These are phyloP conservation scores for Hermatobates lingyangjiaoensis DNA, from an alignment of 1,140 invertebrate species.

Conservation along the genomic window DNA sequence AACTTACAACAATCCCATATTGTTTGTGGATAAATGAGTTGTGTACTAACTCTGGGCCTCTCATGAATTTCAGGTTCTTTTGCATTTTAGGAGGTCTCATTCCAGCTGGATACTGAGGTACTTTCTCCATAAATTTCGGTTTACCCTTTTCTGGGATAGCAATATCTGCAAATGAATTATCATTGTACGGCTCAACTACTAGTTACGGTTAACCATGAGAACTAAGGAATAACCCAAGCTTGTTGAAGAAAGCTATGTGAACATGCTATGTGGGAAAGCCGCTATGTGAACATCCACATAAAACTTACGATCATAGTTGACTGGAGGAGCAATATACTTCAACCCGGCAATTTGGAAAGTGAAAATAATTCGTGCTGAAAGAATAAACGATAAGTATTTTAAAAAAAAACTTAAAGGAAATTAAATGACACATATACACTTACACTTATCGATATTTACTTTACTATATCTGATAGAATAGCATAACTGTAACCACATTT, in stretches of 20 bases:
- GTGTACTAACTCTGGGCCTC: constrained; percentile 72
- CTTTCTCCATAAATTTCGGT: constrained; percentile 44
- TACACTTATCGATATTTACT: no score
- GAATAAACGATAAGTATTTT: no score
- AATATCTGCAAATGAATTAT: constrained; percentile 18
- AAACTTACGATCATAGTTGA: constrained; percentile 3
- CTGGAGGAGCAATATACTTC: constrained; percentile 3
- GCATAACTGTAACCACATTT: no score
- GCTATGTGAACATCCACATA: neutral
- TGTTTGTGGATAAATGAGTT: constrained; percentile 72
- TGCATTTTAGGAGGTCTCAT: constrained; percentile 62
- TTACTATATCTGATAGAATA: no score
- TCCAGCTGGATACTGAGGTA: constrained; percentile 42
- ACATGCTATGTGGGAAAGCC: neutral
- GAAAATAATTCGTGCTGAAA: no score
- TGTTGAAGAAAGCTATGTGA: neutral
- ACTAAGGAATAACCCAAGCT: neutral
- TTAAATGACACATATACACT: no score
- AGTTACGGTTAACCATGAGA: neutral
- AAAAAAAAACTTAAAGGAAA: no score
- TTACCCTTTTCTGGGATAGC: constrained; percentile 50
- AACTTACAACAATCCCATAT: constrained; percentile 70
- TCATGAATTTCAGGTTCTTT: constrained; percentile 58
- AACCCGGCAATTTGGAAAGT: neutral
- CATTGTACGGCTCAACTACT: neutral